Base-by-base conservation (phyloP, 2,797 vertebrate species). In the Erethizon dorsatum region DNA sequence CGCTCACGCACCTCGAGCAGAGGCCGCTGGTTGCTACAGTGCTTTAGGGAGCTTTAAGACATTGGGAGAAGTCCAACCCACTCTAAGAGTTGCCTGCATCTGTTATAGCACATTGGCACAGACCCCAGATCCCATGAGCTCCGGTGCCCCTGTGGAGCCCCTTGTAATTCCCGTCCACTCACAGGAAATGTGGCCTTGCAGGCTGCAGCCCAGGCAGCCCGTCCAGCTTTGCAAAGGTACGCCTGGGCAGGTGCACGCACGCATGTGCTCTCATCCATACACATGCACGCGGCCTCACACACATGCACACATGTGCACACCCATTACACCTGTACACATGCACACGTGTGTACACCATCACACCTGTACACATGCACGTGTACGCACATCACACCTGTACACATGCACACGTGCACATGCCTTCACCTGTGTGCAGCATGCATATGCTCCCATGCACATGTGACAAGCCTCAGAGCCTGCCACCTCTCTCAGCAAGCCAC, bases 401-500 rank as follows among this genome's bases (percentile, higher is more conserved):
- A 37, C 67, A 67, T 10, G 59, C 14, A 67, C 26, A 28, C 8
- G 5, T 31, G 28, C 28, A 65, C 28, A 69, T 9, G 18, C 8
- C n/a, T 18, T 41, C n/a, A 41, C 4, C 1, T 18, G n/a, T 20
- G 17, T 69, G 67, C n/a, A 37, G n/a, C 20, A 8, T 20, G 17
- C 67, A 37, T 12, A 69, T 37, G 4, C 20, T 71, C 37, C n/a
- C 20, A 11, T 4, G 18, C 41, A 67, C 10, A 5, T 17, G 18
- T 24, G 28, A 41, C 26, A 37, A 56, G 14, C 15, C 65, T 93
- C 71, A 54, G 2, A 84, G 83, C 83, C 4, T 24, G 26, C 75
- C 61, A 77, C 85, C 88, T 63, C 75, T 77, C 2, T 15, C 57
- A 90, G 87, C 28, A 95, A 97, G 89, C 54, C 24, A 86, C 61